Evolutionary conservation across 2,888 invertebrate species (phyloP).

Genomic region (Ernsta delagoae): DNA sequence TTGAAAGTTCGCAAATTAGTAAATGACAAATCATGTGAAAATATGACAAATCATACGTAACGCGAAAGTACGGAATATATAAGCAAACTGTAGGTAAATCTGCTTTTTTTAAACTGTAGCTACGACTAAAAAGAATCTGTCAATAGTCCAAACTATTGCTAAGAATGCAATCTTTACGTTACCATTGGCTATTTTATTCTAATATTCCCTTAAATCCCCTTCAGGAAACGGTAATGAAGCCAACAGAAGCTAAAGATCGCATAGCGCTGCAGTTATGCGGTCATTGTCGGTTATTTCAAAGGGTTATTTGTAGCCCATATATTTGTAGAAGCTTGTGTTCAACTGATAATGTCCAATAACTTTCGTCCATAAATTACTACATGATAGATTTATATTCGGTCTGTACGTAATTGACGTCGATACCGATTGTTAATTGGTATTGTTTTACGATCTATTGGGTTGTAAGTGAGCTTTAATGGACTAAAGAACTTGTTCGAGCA

Average conservation of each 20-base stretch:
- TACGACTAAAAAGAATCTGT: too few species aligned
- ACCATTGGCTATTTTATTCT: neutral
- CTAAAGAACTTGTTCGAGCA: neutral
- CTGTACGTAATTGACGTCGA: constrained; percentile 28
- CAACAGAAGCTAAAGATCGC: neutral
- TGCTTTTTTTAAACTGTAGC: too few species aligned
- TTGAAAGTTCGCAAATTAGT: too few species aligned
- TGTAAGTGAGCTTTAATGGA: constrained; percentile 20
- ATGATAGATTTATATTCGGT: constrained; percentile 36
- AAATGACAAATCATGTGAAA: too few species aligned
- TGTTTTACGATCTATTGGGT: constrained; percentile 34
- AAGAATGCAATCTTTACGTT: too few species aligned
- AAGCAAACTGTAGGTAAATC: too few species aligned
- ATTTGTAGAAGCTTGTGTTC: constrained; percentile 33
- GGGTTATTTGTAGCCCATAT: constrained; percentile 18
- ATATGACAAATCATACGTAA: too few species aligned
- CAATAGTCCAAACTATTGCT: too few species aligned
- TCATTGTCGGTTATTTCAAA: constrained; percentile 31
- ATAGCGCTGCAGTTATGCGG: neutral
- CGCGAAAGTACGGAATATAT: too few species aligned
- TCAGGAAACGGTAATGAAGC: constrained; percentile 11
- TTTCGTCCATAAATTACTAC: constrained; percentile 35
- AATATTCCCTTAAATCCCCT: constrained; percentile 5
- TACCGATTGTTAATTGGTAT: constrained; percentile 36
- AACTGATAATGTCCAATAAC: constrained; percentile 36